Evolutionary conservation across 2,888 invertebrate species (phyloP), one percentile per base, ranked within the genome.

Genomic region (Nephrocerus scutellatus): DNA sequence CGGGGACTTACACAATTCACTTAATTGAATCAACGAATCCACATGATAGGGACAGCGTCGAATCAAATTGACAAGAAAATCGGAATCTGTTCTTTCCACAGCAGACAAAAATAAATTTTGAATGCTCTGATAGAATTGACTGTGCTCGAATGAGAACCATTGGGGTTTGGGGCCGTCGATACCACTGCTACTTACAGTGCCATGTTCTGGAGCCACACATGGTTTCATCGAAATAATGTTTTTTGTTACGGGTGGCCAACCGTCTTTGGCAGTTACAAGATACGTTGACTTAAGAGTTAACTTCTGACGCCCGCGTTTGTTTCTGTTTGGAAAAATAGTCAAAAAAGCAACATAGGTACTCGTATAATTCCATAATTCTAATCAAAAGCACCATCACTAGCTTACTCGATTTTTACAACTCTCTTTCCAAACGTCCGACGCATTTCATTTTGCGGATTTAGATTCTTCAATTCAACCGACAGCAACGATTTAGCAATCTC

Each of bases 361-460:
- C n/a, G n/a, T n/a, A n/a, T n/a, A n/a, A n/a, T n/a, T n/a, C n/a
- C n/a, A n/a, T n/a, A n/a, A n/a, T n/a, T n/a, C n/a, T n/a, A n/a
- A n/a, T n/a, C n/a, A n/a, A n/a, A 24, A n/a, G 6, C 28, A 9
- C 5, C 7, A 14, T 3, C 15, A 4, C 9, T 15, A 23, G 48
- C 57, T 56, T 56, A 66, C 61, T 83, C 82, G 36, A 76, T 74
- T 64, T 82, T 82, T 15, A 86, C 75, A 36, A 84, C 81, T 64
- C 80, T 79, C 14, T 82, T 79, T 15, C 88, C 87, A 72, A 88
- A 88, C 56, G 86, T 84, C 56, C 79, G 75, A 45, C 82, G 81
- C 60, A 88, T 72, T 68, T 88, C 88, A 69, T 84, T 84, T 48
- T 82, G 82, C 9, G 84, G 79, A 70, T 86, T 86, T 15, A 88